These are phyloP conservation scores for Chloroclysta siterata DNA, from an alignment of 2,888 invertebrate species.

Conservation along the genomic window DNA sequence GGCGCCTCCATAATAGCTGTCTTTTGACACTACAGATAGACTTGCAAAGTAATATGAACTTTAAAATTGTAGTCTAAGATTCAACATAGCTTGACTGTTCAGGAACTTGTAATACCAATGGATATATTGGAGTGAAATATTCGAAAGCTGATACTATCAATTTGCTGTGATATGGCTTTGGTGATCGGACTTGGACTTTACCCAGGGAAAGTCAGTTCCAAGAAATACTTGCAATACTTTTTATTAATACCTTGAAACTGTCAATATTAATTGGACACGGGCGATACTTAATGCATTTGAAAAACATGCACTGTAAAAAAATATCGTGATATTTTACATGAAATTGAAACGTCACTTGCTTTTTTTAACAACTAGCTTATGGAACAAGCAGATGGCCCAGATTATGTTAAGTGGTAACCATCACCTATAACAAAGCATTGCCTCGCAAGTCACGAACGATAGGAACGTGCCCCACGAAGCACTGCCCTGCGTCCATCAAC, in stretches of 20 bases:
- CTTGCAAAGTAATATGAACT: constrained; percentile 11
- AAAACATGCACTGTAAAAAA: not conserved
- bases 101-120: not conserved
- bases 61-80: constrained; percentile 3
- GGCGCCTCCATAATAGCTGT: constrained; percentile 53
- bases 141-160: constrained; percentile 2
- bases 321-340: too few relatives aligned
- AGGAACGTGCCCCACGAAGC: too few relatives aligned
- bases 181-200: constrained; percentile 48
- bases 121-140: constrained; percentile 13
- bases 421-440: too few relatives aligned
- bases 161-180: constrained; percentile 12
- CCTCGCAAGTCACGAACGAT: too few relatives aligned
- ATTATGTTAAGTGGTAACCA: too few relatives aligned
- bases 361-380: too few relatives aligned
- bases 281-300: constrained; percentile 27
- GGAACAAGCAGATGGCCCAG: too few relatives aligned
- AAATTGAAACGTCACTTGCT: too few relatives aligned
- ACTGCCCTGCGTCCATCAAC: too few relatives aligned
- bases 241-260: constrained; percentile 35
- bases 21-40: constrained; percentile 22
- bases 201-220: constrained; percentile 69
- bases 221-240: constrained; percentile 50
- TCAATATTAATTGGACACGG: constrained; percentile 23
- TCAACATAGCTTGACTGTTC: constrained; percentile 2